Percentiles rank a stretch among this genome's conserved stretches.
Evolutionary conservation across 2,113 vertebrate species (phyloP).

Genomic region (Hemibagrus wyckioides): DNA sequence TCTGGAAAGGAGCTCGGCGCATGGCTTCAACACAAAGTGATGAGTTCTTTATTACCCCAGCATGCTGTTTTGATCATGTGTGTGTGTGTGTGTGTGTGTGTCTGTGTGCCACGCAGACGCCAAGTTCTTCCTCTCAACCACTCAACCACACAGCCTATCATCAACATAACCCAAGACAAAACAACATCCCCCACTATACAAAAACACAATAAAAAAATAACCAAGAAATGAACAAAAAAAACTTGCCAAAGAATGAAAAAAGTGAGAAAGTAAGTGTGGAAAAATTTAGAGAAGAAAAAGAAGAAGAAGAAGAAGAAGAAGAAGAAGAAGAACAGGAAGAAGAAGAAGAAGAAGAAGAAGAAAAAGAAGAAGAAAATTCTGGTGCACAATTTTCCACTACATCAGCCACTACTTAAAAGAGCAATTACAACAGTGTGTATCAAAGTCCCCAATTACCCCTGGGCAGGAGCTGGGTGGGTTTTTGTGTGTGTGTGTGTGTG

Average conservation of each 20-base stretch:
- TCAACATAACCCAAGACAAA: conserved; percentile 39
- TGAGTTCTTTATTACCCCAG: conserved; percentile 46
- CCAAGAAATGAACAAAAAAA: conserved; percentile 3
- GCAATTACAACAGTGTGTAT: conserved; percentile 89
- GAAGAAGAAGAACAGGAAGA: background rate
- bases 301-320: conserved; percentile 39
- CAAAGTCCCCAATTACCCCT: conserved; percentile 75
- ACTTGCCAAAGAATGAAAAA: conserved; percentile 1
- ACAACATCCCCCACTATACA: conserved; percentile 39
- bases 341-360: conserved; percentile 11
- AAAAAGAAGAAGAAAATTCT: conserved; percentile 44
- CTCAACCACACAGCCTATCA: conserved; percentile 36
- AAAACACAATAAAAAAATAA: conserved; percentile 28
- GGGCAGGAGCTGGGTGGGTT: conserved; percentile 65
- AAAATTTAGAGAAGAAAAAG: background rate
- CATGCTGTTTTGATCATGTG: conserved; percentile 50
- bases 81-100: conserved; percentile 13
- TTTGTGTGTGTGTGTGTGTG: conserved; percentile 74
- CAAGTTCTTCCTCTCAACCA: conserved; percentile 34
- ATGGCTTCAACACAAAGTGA: conserved; percentile 37
- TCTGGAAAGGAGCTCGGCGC: conserved; percentile 6
- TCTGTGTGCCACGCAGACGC: conserved; percentile 12
- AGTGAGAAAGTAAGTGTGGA: background rate
- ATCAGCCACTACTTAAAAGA: conserved; percentile 89
- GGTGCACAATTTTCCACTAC: conserved; percentile 88